phyloP scores from a whole-genome alignment of 2,888 invertebrate species.

The Microctonus aethiopoides region DNA sequence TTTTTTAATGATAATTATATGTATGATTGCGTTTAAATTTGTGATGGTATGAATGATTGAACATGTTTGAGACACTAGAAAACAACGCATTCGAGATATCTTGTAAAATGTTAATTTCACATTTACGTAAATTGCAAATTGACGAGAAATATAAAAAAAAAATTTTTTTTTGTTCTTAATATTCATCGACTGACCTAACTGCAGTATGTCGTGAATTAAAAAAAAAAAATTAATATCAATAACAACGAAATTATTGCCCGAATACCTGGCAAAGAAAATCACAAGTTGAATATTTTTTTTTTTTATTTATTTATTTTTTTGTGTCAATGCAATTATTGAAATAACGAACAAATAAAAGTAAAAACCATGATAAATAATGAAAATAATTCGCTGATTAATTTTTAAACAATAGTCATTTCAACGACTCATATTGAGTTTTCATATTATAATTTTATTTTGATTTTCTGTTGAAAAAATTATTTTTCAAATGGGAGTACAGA shows the following conservation, averaged over 20 bases:
- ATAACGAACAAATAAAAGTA: neutral
- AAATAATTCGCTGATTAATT: neutral
- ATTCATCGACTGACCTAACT: neutral
- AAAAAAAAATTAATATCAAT: neutral
- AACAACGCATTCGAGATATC: neutral
- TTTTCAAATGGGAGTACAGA: neutral
- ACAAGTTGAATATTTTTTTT: neutral
- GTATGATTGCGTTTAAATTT: neutral
- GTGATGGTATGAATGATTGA: neutral
- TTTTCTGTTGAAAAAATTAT: neutral
- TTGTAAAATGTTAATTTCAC: neutral
- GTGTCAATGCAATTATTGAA: neutral
- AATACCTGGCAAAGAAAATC: neutral
- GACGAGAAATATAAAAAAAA: too few species aligned
- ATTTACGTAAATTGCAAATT: too few species aligned
- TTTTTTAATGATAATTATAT: constrained; percentile 11
- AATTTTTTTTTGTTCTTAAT: too few species aligned
- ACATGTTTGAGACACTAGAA: neutral
- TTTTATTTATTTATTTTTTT: too few species aligned
- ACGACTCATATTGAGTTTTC: neutral
- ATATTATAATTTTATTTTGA: neutral
- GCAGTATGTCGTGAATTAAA: neutral
- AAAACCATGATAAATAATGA: neutral
- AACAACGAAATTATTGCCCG: neutral
- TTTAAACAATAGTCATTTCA: neutral